A percentile compares a stretch with the other conserved stretches of the same genome.
Conservation (phyloP, 2,888 invertebrate genomes). For the Dione vanillae region DNA sequence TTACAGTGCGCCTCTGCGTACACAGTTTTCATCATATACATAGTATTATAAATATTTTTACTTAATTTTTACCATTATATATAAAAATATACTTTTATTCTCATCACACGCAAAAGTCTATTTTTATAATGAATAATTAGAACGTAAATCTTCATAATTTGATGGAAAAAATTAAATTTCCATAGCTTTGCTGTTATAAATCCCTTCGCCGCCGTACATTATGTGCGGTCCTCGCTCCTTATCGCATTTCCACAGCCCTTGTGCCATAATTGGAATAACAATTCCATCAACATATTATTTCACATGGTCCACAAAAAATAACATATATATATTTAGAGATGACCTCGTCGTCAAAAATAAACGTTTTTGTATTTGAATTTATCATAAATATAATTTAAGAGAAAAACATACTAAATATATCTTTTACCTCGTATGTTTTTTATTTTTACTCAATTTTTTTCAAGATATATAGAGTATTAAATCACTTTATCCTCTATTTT, state of each 20-base stretch:
- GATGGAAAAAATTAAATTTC: not conserved
- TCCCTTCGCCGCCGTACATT: not conserved
- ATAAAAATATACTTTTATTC: not conserved
- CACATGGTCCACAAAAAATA: not conserved
- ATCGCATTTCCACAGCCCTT: constrained; percentile 6
- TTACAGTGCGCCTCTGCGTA: too few species aligned
- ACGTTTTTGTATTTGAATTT: constrained; percentile 1
- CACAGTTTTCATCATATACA: too few species aligned
- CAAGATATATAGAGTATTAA: too few species aligned
- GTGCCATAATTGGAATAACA: constrained; percentile 10
- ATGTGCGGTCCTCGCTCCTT: constrained; percentile 13
- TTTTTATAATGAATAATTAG: not conserved
- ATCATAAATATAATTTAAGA: too few species aligned
- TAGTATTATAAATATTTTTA: too few species aligned
- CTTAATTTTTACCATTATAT: not conserved
- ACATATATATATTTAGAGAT: not conserved
- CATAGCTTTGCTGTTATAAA: not conserved
- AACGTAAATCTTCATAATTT: not conserved
- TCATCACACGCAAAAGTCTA: not conserved
- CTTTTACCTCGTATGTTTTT: too few species aligned
- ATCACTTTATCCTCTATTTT: too few species aligned
- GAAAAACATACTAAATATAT: too few species aligned
- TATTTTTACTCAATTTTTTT: too few species aligned
- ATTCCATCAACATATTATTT: constrained; percentile 13
- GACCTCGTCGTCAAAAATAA: not conserved